Base-by-base conservation (phyloP, 2,888 invertebrate species). In the Oscheius sp. region DNA sequence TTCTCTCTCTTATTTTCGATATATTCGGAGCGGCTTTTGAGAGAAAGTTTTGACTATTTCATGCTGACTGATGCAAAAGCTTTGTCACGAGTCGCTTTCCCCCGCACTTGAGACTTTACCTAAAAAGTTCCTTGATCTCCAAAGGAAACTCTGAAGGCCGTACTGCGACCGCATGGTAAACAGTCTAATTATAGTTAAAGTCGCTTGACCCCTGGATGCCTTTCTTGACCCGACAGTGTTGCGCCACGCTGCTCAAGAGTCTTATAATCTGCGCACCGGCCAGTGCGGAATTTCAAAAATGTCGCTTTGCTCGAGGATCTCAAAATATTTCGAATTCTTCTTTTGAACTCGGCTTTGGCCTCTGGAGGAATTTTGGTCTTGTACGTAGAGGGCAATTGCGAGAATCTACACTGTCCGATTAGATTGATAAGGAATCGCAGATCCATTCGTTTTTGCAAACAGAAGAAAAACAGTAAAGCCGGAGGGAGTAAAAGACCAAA, bases 281-380 rank as follows among this genome's bases (percentile, higher is more conserved):
- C 61, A 45, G 45, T 23, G 55, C 33, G 45, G 61, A 61, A 61
- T 61, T 61, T 61, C 61, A 61, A 61, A 61, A 61, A 61, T 61
- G 20, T 20, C 29, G 25, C 45, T n/a, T n/a, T n/a, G n/a, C n/a
- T n/a, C n/a, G n/a, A n/a, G n/a, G n/a, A n/a, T n/a, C n/a, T n/a
- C n/a, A n/a, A n/a, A n/a, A n/a, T n/a, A n/a, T n/a, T n/a, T n/a
- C n/a, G n/a, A n/a, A n/a, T n/a, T n/a, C n/a, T n/a, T n/a, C n/a
- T n/a, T n/a, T n/a, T n/a, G n/a, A n/a, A n/a, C n/a, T n/a, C n/a
- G n/a, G n/a, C n/a, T n/a, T n/a, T n/a, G n/a, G n/a, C n/a, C n/a
- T n/a, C n/a, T n/a, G n/a, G n/a, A n/a, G n/a, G n/a, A n/a, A n/a
- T n/a, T n/a, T n/a, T 37, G 10, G 15, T n/a, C 25, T 6, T 17